Evolutionary conservation across 2,888 invertebrate genomes (phyloP).

Genomic region (Lamellibrachia satsuma): DNA sequence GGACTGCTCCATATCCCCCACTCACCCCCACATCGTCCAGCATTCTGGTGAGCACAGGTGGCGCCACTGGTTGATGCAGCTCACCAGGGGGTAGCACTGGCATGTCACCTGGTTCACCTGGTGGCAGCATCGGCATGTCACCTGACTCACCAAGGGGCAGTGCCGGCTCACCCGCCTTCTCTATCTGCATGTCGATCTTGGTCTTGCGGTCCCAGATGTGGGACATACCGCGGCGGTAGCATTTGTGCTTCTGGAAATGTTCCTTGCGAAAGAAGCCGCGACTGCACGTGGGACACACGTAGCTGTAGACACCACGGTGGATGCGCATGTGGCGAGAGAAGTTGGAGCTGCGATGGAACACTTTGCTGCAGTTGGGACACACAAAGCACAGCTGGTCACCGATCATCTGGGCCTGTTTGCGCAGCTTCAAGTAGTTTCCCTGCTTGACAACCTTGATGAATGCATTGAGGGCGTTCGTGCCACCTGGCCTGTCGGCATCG

Average conservation of each 20-base stretch:
- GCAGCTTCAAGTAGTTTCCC: slow-evolving; percentile 41
- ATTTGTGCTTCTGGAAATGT: slow-evolving; percentile 42
- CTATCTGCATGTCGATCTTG: slow-evolving; percentile 23
- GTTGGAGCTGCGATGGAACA: slow-evolving; percentile 42
- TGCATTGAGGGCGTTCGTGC: neutral
- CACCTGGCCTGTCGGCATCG: neutral
- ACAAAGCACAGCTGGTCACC: slow-evolving; percentile 40
- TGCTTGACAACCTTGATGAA: slow-evolving; percentile 41
- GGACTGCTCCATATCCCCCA: neutral
- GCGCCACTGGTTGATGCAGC: neutral
- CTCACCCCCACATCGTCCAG: neutral
- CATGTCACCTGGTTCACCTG: neutral
- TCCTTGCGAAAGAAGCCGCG: slow-evolving; percentile 41
- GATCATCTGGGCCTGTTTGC: slow-evolving; percentile 39
- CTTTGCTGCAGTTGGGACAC: slow-evolving; percentile 42
- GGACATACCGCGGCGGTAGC: slow-evolving; percentile 34
- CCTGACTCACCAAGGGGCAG: neutral
- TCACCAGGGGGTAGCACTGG: neutral
- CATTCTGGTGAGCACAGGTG: neutral
- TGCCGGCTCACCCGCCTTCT: neutral
- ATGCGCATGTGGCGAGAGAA: slow-evolving; percentile 45
- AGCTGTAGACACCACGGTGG: slow-evolving; percentile 42
- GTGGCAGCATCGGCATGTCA: neutral
- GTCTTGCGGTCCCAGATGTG: slow-evolving; percentile 34
- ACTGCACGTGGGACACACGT: slow-evolving; percentile 35